Base-by-base conservation (phyloP, 1,140 invertebrate species). In the Eumaeus atala region DNA sequence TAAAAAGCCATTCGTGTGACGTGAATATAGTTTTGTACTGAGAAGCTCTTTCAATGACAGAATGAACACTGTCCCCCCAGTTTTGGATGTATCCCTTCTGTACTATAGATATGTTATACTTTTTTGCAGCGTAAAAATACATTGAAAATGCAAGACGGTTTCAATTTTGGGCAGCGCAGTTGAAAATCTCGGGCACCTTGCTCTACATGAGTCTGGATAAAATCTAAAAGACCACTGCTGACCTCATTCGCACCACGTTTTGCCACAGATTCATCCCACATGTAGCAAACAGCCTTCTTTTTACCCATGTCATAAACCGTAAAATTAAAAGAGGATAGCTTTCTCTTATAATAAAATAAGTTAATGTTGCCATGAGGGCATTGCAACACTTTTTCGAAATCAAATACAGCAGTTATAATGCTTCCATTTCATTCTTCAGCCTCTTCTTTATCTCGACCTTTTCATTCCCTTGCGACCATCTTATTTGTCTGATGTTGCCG, bases 371-470 rank as follows among this genome's bases (percentile, higher is more conserved):
- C 21, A 28, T 28, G 21, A 3, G 21, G 21, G 21, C 21, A 28
- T 6, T 28, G 21, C 21, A 28, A 28, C 21, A 28, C 21, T 59
- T 51, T 57, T 38, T n/a, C n/a, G n/a, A n/a, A n/a, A n/a, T n/a
- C n/a, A n/a, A n/a, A n/a, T n/a, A n/a, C n/a, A n/a, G 64, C 66
- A 48, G 59, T 51, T 38, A 67, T 40, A 0, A 62, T 51, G n/a
- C 34, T 59, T 51, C 61, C 54, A 54, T 54, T 57, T 37, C 57
- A 60, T 10, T 28, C 18, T n/a, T 51, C 40, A 52, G 62, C 58
- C 10, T 35, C 34, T 50, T 55, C 54, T 37, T 60, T 64, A 48
- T 64, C 58, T 58, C 51, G 14, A 7, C 11, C 35, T 38, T 63
- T 59, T 14, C 37, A 48, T 40, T 59, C 21, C 6, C 57, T 18